These are phyloP conservation scores for Oxyteleia sp. DNA, from an alignment of 2,888 invertebrate genomes.

Conservation along the genomic window DNA sequence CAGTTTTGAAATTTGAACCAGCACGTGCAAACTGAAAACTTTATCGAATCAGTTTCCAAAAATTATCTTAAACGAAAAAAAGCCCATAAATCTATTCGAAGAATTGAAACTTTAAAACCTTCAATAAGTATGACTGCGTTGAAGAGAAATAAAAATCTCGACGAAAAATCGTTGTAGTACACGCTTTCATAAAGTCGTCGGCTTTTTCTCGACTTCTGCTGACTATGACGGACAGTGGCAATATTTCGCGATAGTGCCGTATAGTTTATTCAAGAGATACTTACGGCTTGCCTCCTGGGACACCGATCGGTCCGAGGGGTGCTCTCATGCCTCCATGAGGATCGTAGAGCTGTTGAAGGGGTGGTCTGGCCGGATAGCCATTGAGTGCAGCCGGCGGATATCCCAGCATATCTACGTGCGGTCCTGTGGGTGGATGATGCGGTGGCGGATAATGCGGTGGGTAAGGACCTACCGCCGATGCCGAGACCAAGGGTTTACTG, in stretches of 20 bases:
- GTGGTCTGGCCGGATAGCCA: conserved; percentile 90
- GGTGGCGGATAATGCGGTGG: conserved; percentile 87
- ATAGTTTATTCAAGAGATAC: conserved; percentile 85
- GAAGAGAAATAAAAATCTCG: conserved; percentile 23
- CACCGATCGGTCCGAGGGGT: conserved; percentile 90
- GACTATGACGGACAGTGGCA: conserved; percentile 47
- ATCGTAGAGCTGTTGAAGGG: conserved; percentile 91
- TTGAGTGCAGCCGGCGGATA: conserved; percentile 90
- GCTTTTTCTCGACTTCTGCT: conserved; percentile 24
- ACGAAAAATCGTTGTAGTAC: conserved; percentile 34
- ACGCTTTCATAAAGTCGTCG: conserved; percentile 32
- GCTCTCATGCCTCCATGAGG: conserved; percentile 91
- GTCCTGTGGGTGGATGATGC: conserved; percentile 86
- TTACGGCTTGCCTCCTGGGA: conserved; percentile 96
- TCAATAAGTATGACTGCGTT: conserved; percentile 9
- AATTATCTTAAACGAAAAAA: conserved; percentile 14
- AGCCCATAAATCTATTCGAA: conserved; percentile 4
- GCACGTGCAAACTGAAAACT: background rate
- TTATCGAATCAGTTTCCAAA: conserved; percentile 9
- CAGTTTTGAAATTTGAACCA: no score
- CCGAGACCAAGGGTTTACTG: conserved; percentile 88
- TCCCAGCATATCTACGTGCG: conserved; percentile 87
- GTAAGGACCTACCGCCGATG: conserved; percentile 86
- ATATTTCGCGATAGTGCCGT: conserved; percentile 40
- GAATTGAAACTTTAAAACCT: conserved; percentile 19